Evolutionary conservation across 2,113 vertebrate species (phyloP), one percentile per base, ranked within the genome.

Genomic region (Enhydra lutris): DNA sequence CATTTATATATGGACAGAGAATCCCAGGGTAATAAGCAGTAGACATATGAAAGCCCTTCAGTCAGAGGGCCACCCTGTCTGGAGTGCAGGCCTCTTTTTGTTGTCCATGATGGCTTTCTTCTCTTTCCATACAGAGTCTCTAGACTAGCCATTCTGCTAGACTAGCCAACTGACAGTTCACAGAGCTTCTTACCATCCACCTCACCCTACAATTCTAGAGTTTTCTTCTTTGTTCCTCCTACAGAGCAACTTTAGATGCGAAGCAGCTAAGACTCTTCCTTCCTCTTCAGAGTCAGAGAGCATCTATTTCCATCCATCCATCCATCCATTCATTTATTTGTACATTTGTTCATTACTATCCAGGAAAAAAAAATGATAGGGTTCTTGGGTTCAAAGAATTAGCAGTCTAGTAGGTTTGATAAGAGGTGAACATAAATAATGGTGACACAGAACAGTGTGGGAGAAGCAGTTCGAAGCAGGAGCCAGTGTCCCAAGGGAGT

Each of bases 401-500:
- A n/a, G 24, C 10, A 31, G 31, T 52, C 34, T 24, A 23, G 34
- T 34, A 50, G 20, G 3, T 39, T 29, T 65, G 39, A 11, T 34
- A 11, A 82, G 21, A 42, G 7, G 39, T 71, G 50, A n/a, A 24
- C 26, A 34, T 20, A 24, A 50, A 65, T 42, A 47, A 7, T 3
- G 14, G 1, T 7, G 10, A 17, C 4, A 10, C 24, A 59, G 36
- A 50, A 18, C 50, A 23, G 18, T 31, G 17, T 21, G 20, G 61
- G 13, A 26, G 34, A 31, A 59, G 34, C 29, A 18, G n/a, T 1
- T 0, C 18, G 17, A 36, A 55, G 12, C 7, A 12, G 42, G 29
- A 8, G 10, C 4, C 7, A 4, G 1, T 0, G 5, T 45, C 42
- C 12, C 15, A 1, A 10, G 36, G 31, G 23, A 29, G 34, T 57